Evolutionary conservation across 2,888 invertebrate genomes (phyloP).

Genomic region (Melikaiella ostensackeni): DNA sequence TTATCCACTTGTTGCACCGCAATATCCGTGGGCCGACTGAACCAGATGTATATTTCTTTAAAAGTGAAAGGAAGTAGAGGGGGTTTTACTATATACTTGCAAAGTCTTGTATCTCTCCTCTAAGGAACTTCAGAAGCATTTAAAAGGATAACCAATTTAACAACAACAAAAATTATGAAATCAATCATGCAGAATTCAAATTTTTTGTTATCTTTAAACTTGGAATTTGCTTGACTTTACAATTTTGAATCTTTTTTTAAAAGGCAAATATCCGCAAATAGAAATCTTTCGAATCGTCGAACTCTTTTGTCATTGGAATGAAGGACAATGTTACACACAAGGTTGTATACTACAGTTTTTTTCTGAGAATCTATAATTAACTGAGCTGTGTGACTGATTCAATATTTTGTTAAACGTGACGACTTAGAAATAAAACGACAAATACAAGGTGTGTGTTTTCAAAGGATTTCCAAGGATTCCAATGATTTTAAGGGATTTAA

Average conservation of each 20-base stretch:
- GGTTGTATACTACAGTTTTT: neutral
- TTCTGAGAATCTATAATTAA: neutral
- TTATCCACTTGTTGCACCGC: slow-evolving; percentile 43
- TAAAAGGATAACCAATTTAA: slow-evolving; percentile 13
- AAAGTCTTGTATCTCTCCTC: slow-evolving; percentile 42
- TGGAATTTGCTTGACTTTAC: neutral
- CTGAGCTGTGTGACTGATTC: neutral
- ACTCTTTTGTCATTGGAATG: neutral
- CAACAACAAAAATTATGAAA: neutral
- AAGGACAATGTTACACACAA: neutral
- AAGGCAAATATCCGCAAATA: neutral
- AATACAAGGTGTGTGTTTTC: neutral
- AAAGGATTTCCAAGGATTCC: too few relatives aligned
- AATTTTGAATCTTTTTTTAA: neutral
- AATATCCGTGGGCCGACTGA: slow-evolving; percentile 43
- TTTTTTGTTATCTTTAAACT: neutral
- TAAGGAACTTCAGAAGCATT: slow-evolving; percentile 40
- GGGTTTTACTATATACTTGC: slow-evolving; percentile 37
- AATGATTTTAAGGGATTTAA: too few relatives aligned
- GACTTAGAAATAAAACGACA: neutral
- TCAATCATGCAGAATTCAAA: neutral
- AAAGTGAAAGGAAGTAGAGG: slow-evolving; percentile 60
- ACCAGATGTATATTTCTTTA: slow-evolving; percentile 52
- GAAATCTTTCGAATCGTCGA: neutral
- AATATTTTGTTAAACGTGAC: neutral